Evolutionary conservation across 2,113 vertebrate species (phyloP), one percentile per base, ranked within the genome.

Genomic region (Phrynosoma platyrhinos): DNA sequence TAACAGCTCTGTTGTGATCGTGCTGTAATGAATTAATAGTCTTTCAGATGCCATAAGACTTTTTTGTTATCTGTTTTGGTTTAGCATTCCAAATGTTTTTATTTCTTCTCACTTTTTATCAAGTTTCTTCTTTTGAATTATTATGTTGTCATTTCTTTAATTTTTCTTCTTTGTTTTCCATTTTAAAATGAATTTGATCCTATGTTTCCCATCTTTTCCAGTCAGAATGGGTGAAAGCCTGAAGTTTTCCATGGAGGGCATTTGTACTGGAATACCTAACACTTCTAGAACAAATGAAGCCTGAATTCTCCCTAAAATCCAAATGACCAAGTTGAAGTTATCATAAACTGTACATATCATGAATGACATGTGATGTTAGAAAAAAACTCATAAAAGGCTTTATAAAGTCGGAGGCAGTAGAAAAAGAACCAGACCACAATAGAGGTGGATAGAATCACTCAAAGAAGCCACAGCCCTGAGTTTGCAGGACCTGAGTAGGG

Each of bases 41-140:
- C 25, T 64, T 64, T 25, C 2, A 9, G 27, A 69, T 69, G 23
- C 9, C 68, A 69, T 69, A 9, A 25, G 27, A 69, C 6, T 27
- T 69, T 27, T 69, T 69, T 27, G 68, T 69, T 85, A 75, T 87
- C 90, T 84, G 83, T 79, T 84, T 58, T 76, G 88, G 89, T 40
- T 85, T 93, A 66, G 42, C 8, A 6, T 1, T 91, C 27, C 84
- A 93, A 80, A 90, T 80, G 42, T 52, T 55, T 77, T 83, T 93
- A 89, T 85, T 87, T 58, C 52, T 85, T 85, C 79, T 52, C 27
- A 25, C 7, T 4, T 53, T 71, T 32, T 53, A 84, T 20, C 30
- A 36, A 9, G 21, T 77, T 30, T 66, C 14, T 9, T 7, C 32
- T 47, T 77, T 23, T 30, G 32, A 74, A 53, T 53, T n/a, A 20